Evolutionary conservation across 2,113 vertebrate genomes (phyloP).

Genomic region (Heloderma charlesbogerti): DNA sequence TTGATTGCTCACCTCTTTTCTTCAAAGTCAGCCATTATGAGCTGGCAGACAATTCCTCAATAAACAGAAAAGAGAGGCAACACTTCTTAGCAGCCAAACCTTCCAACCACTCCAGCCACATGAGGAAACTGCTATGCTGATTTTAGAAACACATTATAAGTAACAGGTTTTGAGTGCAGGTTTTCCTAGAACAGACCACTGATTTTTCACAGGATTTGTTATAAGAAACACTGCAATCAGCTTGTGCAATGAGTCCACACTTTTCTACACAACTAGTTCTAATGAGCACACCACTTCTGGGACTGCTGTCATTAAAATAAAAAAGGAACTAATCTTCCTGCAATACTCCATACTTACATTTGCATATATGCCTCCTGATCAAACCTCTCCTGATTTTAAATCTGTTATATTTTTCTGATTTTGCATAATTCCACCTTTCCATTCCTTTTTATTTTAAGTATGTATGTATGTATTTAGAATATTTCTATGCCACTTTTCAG

Average conservation of each 20-base stretch:
- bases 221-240: background rate
- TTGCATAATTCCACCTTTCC: background rate
- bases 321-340: background rate
- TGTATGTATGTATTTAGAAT: too few species aligned
- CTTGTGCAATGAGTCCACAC: background rate
- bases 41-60: background rate
- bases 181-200: background rate
- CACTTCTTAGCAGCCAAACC: conserved; percentile 16
- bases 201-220: background rate
- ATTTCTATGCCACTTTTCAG: too few species aligned
- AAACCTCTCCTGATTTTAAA: background rate
- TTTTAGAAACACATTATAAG: conserved; percentile 39
- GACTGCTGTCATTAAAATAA: background rate
- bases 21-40: background rate
- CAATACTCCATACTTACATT: background rate
- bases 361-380: too few species aligned
- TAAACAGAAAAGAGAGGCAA: background rate
- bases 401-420: background rate
- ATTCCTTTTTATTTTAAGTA: background rate
- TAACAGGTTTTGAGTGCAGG: conserved; percentile 11
- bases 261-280: background rate
- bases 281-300: background rate
- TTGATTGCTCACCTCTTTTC: background rate
- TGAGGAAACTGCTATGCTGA: conserved; percentile 1
- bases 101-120: background rate